Evolutionary conservation across 2,113 vertebrate species (phyloP).

Genomic region (Brachypodius melanocephalos): DNA sequence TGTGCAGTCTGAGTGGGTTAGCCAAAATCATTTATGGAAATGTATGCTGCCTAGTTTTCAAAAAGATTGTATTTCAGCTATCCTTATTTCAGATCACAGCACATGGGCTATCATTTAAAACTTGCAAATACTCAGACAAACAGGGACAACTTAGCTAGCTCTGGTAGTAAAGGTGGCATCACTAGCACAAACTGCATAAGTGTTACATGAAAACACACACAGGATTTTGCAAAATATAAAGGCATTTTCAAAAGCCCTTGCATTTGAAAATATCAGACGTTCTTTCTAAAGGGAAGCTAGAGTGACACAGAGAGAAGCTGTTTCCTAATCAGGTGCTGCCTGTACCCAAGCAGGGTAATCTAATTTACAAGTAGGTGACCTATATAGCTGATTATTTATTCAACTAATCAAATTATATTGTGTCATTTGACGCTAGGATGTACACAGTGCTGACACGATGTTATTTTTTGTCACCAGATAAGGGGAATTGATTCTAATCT

Average conservation of each 20-base stretch:
- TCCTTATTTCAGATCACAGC: constrained; percentile 21
- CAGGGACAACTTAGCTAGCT: not conserved
- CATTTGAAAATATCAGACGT: not conserved
- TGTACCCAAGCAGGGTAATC: constrained; percentile 26
- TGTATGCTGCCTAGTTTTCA: constrained; percentile 35
- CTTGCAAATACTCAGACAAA: not conserved
- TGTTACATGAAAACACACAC: not conserved
- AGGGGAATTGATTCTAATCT: constrained; percentile 45
- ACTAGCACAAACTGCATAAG: not conserved
- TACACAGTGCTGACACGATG: constrained; percentile 24
- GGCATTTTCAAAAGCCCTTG: not conserved
- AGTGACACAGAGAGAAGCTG: not conserved
- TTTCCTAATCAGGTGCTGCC: constrained; percentile 25
- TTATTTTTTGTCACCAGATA: constrained; percentile 53
- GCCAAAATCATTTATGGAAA: constrained; percentile 49
- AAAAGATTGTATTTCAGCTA: constrained; percentile 39
- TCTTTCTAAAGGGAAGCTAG: not conserved
- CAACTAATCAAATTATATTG: constrained; percentile 56
- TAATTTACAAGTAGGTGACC: constrained; percentile 59
- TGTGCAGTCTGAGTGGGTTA: not conserved
- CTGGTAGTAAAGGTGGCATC: not conserved
- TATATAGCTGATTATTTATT: constrained; percentile 62
- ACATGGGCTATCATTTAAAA: not conserved
- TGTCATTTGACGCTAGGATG: not conserved
- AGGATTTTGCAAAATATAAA: not conserved